Base-by-base conservation (phyloP, 2,797 vertebrate species). In the Amblyopsis hoosieri region DNA sequence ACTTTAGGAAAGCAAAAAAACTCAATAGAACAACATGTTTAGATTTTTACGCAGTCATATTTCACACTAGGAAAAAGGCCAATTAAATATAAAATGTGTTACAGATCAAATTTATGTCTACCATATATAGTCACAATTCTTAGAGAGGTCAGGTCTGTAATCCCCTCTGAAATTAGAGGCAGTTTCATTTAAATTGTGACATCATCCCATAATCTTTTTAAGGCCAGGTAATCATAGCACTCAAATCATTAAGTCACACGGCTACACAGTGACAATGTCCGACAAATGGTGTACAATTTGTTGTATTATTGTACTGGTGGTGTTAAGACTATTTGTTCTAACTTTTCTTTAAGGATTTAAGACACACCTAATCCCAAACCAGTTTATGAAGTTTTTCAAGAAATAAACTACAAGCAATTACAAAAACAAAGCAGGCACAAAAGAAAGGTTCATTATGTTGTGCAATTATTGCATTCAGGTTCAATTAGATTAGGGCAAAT, bases 31-130 rank as follows among this genome's bases (percentile, higher is more conserved):
- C 45, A 13, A 23, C 0, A 13, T 11, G 1, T 15, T 17, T 15
- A 3, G 45, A 23, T 17, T 29, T 15, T 37, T 23, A 13, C 7
- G 14, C 56, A 58, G 13, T 58, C 15, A 48, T 13, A 4, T 13
- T 48, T 17, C 45, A 12, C 14, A 46, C n/a, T 47, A 46, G 17
- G 71, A 57, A 54, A 57, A 67, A 82, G 76, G 15, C 37, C 45
- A 55, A 48, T 68, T 65, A 15, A 72, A 75, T 61, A 42, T 7
- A 7, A 42, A 42, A 42, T 42, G 37, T 9, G 37, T 42, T 42
- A 2, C 10, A 10, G 2, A 42, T 9, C 7, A 42, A 9, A 7
- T 42, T 0, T 42, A 42, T 9, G 9, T 42, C 37, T 42, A 23
- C 9, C 9, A 42, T 9, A 42, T 42, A 42, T 9, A 42, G 37